A percentile compares a stretch with the other conserved stretches of the same genome.
These are phyloP conservation scores for Pteropus rufus DNA, from an alignment of 2,797 vertebrate genomes.

Conservation along the genomic window DNA sequence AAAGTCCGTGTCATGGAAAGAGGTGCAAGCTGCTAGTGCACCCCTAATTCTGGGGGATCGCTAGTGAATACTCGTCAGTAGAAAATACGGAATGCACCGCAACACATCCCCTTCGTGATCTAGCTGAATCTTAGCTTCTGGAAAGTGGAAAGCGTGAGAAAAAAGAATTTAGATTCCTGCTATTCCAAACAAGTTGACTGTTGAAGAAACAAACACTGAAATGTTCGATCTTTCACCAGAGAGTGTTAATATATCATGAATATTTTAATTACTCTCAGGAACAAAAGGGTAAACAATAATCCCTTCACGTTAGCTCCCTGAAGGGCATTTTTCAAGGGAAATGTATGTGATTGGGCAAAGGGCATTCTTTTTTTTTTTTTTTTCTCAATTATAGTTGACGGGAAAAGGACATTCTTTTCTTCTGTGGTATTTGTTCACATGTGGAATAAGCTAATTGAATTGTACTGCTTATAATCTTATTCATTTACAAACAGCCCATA, in stretches of 20 bases:
- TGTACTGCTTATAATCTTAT: slow-evolving; percentile 16
- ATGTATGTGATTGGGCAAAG: background rate
- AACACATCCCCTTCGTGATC: background rate
- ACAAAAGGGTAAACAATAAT: background rate
- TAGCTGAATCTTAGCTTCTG: background rate
- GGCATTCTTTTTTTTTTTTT: background rate
- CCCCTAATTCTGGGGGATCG: background rate
- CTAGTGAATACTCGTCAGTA: background rate
- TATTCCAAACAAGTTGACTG: background rate
- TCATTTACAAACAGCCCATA: slow-evolving; percentile 43
- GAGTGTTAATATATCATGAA: background rate
- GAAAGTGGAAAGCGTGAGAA: background rate
- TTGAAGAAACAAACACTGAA: slow-evolving; percentile 18
- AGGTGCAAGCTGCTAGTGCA: background rate
- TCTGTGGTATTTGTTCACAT: slow-evolving; percentile 21
- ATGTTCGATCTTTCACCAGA: background rate
- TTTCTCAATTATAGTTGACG: no score
- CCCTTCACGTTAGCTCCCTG: background rate
- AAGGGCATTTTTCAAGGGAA: slow-evolving; percentile 40
- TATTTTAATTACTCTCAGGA: slow-evolving; percentile 38
- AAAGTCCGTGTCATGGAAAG: background rate
- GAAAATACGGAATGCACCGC: background rate
- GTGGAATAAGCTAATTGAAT: slow-evolving; percentile 29
- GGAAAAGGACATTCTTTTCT: background rate
- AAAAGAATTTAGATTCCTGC: background rate